Evolutionary conservation across 2,113 vertebrate genomes (phyloP).

Genomic region (Trematomus loennbergii): DNA sequence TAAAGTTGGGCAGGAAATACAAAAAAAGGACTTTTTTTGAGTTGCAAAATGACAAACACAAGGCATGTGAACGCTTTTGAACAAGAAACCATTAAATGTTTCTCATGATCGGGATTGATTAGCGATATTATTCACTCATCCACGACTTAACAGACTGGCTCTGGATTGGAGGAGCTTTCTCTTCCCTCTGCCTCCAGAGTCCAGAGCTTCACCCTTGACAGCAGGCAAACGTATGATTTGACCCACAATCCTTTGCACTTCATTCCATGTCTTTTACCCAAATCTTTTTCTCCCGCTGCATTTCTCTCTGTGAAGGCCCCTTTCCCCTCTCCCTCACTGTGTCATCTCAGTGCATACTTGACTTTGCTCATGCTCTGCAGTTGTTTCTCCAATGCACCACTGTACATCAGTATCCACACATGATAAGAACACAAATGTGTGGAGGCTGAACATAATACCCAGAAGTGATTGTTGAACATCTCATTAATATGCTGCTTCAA

Average conservation of each 20-base stretch:
- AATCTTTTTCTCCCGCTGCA: not conserved
- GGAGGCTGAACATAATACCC: not conserved
- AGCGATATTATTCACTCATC: conserved; percentile 40
- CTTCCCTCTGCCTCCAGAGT: conserved; percentile 27
- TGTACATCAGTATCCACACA: not conserved
- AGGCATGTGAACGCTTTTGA: conserved; percentile 13
- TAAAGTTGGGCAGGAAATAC: not conserved
- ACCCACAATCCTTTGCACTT: conserved; percentile 47
- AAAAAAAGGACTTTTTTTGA: not conserved
- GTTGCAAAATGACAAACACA: not conserved
- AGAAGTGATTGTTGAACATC: not conserved
- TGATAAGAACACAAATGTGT: not conserved
- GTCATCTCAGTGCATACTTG: conserved; percentile 8
- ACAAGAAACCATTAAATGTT: not conserved
- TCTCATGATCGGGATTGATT: conserved; percentile 14
- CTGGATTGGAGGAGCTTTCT: conserved; percentile 2
- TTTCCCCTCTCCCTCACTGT: conserved; percentile 6
- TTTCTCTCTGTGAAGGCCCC: not conserved
- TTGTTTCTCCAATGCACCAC: not conserved
- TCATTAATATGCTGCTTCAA: not conserved
- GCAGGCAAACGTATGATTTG: conserved; percentile 28
- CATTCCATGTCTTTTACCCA: conserved; percentile 17
- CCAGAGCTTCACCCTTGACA: conserved; percentile 38
- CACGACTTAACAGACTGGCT: conserved; percentile 23
- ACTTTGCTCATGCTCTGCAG: conserved; percentile 27